Evolutionary conservation across 2,113 vertebrate species (phyloP).

Genomic region (Ciconia maguari): DNA sequence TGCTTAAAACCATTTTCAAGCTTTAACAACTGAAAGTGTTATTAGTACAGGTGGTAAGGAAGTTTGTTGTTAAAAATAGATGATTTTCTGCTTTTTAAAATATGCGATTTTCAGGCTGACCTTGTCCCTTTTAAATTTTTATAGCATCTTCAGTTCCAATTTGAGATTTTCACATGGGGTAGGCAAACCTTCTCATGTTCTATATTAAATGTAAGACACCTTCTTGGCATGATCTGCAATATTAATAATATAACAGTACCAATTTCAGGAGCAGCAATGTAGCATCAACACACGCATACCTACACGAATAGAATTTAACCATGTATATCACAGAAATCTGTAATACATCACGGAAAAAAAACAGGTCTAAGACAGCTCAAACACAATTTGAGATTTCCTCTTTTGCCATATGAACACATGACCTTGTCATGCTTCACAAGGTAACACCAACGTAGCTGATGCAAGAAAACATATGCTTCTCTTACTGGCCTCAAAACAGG

Average conservation of each 20-base stretch:
- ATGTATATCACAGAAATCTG: background rate
- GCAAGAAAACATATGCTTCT: conserved; percentile 50
- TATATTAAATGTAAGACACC: conserved; percentile 69
- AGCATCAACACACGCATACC: background rate
- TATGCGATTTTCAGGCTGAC: conserved; percentile 4
- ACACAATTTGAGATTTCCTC: background rate
- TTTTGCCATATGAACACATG: conserved; percentile 9
- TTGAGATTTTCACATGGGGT: conserved; percentile 62
- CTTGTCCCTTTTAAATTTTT: conserved; percentile 74
- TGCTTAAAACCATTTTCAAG: background rate
- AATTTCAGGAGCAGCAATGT: conserved; percentile 66
- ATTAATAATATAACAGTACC: conserved; percentile 78
- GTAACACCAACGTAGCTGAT: conserved; percentile 36
- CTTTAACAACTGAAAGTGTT: background rate
- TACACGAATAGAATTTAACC: conserved; percentile 14
- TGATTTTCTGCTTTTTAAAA: conserved; percentile 31
- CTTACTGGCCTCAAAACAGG: conserved; percentile 33
- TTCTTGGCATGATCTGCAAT: conserved; percentile 54
- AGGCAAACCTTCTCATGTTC: conserved; percentile 72
- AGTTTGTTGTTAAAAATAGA: conserved; percentile 44
- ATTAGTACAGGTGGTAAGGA: background rate
- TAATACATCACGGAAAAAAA: background rate
- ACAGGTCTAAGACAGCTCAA: background rate
- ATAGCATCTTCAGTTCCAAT: conserved; percentile 74
- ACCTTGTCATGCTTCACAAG: conserved; percentile 51